These are phyloP conservation scores for Passer montanus DNA, from an alignment of 2,113 vertebrate genomes.

Conservation along the genomic window DNA sequence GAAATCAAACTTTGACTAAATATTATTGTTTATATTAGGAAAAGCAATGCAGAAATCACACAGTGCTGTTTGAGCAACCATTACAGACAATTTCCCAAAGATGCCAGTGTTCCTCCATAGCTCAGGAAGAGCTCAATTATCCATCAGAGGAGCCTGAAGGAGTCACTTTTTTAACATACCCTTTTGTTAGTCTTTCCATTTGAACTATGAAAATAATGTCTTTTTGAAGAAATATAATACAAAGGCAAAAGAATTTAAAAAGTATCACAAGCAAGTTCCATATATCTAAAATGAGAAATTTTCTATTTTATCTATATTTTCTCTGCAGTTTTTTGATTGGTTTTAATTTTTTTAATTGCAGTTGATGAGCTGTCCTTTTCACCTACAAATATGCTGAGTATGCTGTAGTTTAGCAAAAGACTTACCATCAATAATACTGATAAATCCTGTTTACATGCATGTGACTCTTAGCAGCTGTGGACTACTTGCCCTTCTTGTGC, in stretches of 20 bases:
- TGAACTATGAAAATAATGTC: neutral
- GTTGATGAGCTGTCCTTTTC: neutral
- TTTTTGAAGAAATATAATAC: neutral
- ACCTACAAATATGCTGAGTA: neutral
- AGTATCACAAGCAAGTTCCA: neutral
- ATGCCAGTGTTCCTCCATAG: neutral
- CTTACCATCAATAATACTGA: neutral
- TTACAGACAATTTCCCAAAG: neutral
- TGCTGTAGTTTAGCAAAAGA: neutral
- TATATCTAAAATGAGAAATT: neutral
- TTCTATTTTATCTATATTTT: neutral
- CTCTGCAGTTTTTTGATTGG: neutral
- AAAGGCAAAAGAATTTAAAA: neutral
- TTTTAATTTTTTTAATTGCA: neutral
- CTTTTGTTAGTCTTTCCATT: neutral
- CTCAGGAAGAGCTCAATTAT: neutral
- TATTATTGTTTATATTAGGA: neutral
- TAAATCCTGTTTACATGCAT: neutral
- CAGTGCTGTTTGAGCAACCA: neutral
- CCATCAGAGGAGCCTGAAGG: neutral
- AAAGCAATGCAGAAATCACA: neutral
- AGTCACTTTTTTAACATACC: neutral
- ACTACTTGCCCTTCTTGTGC: neutral
- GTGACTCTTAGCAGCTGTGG: neutral
- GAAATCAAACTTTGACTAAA: neutral